Base-by-base conservation (phyloP, 2,888 invertebrate species). In the Petrolisthes cinctipes region DNA sequence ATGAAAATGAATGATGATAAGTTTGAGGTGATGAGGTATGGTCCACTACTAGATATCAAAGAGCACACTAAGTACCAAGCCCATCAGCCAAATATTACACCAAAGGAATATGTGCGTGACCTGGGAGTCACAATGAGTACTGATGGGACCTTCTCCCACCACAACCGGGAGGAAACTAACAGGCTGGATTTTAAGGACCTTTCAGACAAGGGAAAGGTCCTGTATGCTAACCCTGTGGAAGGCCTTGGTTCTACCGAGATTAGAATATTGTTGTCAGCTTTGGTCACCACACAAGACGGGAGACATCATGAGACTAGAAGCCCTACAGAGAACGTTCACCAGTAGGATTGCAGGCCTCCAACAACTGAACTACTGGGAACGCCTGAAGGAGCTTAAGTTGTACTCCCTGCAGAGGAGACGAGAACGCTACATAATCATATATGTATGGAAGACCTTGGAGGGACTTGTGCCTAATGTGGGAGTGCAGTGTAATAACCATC, bases 201-300 rank as follows among this genome's bases (percentile, higher is more conserved):
- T 78, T 51, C 54, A 57, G n/a, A 57, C 57, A 80, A 20, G 14
- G 11, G 56, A 23, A 57, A 61, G 61, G 14, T 11, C 61, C 61
- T 61, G 61, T 14, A 61, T 61, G 61, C 14, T 61, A 14, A 61
- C 61, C 14, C 61, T 61, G 7, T 61, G 61, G 61, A 61, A 61
- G 7, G 61, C 61, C 61, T 61, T 61, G 61, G 61, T 61, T 14
- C 61, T 61, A 7, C 61, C 61, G 7, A 61, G 14, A 61, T 14
- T 79, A n/a, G 79, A 79, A 53, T 79, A 79, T 51, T 79, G 4
- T 9, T 79, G 79, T n/a, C 79, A 79, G n/a, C 51, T 79, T 5
- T 53, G 79, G 79, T 9, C 79, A 14, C 79, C 79, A 53, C n/a
- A 79, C 51, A 79, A 73, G 73, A 73, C 23, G 7, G n/a, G 23